Evolutionary conservation across 2,888 invertebrate genomes (phyloP).

Genomic region (Zygaena filipendulae): DNA sequence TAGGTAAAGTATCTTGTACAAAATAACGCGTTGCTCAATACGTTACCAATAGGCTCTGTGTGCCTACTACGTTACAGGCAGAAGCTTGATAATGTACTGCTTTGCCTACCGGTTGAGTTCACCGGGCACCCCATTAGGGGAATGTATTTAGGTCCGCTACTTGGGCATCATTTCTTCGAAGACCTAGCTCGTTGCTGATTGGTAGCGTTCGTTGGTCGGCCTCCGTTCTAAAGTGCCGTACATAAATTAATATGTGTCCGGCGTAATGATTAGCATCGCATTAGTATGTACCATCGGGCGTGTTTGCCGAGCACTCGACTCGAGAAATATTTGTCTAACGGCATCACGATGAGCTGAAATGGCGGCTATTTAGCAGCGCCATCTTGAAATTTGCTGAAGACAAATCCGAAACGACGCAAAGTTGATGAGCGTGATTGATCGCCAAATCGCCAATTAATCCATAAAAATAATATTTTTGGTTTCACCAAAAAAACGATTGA

Average conservation of each 20-base stretch:
- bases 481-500: too few relatives aligned
- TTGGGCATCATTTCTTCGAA: constrained; percentile 31
- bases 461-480: too few relatives aligned
- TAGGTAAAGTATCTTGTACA: too few relatives aligned
- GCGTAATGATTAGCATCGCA: constrained; percentile 57
- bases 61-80: too few relatives aligned
- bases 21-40: too few relatives aligned
- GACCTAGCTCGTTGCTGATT: constrained; percentile 41
- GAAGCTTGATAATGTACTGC: too few relatives aligned
- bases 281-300: constrained; percentile 49
- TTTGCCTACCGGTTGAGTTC: too few relatives aligned
- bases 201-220: constrained; percentile 32
- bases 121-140: too few relatives aligned
- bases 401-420: constrained; percentile 18
- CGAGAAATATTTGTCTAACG: constrained; percentile 49
- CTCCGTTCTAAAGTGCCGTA: constrained; percentile 45
- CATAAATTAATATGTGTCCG: constrained; percentile 56
- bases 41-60: too few relatives aligned
- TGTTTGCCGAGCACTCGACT: constrained; percentile 44
- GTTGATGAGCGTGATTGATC: too few relatives aligned
- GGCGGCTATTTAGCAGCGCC: too few relatives aligned
- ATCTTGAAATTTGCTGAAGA: constrained; percentile 20
- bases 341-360: constrained; percentile 31
- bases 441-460: too few relatives aligned
- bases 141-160: constrained; percentile 20